Percentiles rank a stretch among this genome's conserved stretches.
Evolutionary conservation across 2,113 vertebrate genomes (phyloP).

Genomic region (Cathartes aura): DNA sequence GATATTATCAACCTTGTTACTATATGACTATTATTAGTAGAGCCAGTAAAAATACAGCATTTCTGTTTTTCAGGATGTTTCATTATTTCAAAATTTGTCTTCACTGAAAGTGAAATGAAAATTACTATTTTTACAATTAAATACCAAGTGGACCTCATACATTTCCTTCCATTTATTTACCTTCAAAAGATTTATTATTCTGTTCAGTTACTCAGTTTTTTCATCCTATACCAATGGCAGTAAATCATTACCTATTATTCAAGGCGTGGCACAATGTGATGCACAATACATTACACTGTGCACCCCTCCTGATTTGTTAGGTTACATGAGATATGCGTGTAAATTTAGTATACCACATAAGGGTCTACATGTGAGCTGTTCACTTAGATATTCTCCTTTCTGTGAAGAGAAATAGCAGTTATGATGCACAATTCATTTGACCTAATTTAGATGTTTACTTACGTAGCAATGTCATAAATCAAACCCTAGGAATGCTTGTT

Average conservation of each 20-base stretch:
- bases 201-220: neutral
- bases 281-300: neutral
- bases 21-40: neutral
- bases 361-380: neutral
- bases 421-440: neutral
- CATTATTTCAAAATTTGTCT: neutral
- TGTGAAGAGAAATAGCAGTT: neutral
- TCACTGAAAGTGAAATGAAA: neutral
- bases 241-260: neutral
- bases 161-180: neutral
- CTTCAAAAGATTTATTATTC: neutral
- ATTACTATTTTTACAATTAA: neutral
- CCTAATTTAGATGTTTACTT: slow-evolving; percentile 18
- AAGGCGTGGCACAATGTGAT: neutral
- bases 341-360: neutral
- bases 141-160: neutral
- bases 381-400: neutral
- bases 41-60: neutral
- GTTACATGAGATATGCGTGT: neutral
- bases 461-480: neutral
- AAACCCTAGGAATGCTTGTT: neutral
- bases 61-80: neutral
- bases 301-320: neutral
- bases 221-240: neutral
- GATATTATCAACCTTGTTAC: neutral